Conservation (phyloP, 2,797 vertebrate species). For the Chaunax sp. region DNA sequence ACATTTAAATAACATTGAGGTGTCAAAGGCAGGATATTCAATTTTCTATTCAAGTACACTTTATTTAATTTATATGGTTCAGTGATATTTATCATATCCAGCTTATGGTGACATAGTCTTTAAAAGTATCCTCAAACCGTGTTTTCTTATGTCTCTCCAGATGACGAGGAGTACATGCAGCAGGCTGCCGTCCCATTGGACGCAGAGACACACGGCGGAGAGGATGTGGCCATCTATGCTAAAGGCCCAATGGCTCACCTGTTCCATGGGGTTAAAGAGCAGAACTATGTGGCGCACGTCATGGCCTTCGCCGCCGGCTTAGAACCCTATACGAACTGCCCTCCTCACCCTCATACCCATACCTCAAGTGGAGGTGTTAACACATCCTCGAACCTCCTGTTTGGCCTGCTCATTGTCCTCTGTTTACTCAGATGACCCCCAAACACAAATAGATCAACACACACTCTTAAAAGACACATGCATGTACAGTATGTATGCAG, state of each 20-base stretch:
- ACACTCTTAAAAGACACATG: conserved; percentile 2
- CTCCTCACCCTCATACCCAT: conserved; percentile 48
- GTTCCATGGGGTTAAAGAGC: conserved; percentile 88
- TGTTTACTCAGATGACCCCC: conserved; percentile 79
- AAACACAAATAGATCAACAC: not conserved
- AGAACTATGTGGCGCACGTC: conserved; percentile 88
- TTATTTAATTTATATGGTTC: not conserved
- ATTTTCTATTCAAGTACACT: not conserved
- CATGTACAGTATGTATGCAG: conserved; percentile 23
- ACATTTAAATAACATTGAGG: not conserved
- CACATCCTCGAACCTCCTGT: conserved; percentile 40
- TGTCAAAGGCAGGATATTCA: not conserved
- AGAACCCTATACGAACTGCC: conserved; percentile 84
- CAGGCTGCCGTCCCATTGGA: conserved; percentile 86
- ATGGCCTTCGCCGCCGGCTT: conserved; percentile 88
- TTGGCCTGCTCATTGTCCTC: conserved; percentile 62
- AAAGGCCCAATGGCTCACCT: conserved; percentile 89
- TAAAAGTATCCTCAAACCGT: conserved; percentile 14
- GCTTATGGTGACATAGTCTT: not conserved
- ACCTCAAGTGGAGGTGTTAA: conserved; percentile 37
- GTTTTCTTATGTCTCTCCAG: conserved; percentile 58
- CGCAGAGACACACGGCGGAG: conserved; percentile 87
- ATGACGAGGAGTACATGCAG: conserved; percentile 87
- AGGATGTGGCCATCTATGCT: conserved; percentile 89
- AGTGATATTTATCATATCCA: not conserved